Conservation (phyloP, 2,888 invertebrate species). For the Omphaloscelis lunosa region DNA sequence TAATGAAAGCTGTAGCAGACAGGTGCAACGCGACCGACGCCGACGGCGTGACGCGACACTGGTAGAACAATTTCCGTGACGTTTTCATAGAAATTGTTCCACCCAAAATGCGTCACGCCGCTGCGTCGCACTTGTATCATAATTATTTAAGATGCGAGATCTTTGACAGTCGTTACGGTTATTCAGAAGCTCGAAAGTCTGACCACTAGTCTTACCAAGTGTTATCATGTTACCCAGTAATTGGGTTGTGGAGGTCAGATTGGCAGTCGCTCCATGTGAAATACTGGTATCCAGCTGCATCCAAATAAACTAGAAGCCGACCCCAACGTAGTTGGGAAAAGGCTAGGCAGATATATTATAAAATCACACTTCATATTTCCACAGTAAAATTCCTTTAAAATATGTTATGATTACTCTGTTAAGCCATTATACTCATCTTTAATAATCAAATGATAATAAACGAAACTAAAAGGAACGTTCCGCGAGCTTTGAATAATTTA, state of each 20-base stretch:
- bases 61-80: too few relatives aligned
- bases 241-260: background rate
- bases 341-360: too few relatives aligned
- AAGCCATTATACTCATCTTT: background rate
- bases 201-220: background rate
- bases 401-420: background rate
- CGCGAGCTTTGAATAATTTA: conserved; percentile 7
- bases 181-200: background rate
- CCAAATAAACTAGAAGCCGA: background rate
- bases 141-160: too few relatives aligned
- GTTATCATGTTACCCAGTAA: background rate
- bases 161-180: background rate
- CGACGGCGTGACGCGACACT: too few relatives aligned
- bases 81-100: too few relatives aligned
- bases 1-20: background rate
- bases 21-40: too few relatives aligned
- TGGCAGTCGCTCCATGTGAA: background rate
- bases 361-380: too few relatives aligned
- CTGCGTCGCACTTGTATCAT: too few relatives aligned
- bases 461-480: conserved; percentile 7
- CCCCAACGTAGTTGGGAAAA: background rate
- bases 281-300: background rate
- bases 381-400: background rate
- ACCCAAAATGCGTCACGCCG: too few relatives aligned
- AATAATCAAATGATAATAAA: conserved; percentile 24